Conservation (phyloP, 2,797 vertebrate genomes). For the Sebastes minor region DNA sequence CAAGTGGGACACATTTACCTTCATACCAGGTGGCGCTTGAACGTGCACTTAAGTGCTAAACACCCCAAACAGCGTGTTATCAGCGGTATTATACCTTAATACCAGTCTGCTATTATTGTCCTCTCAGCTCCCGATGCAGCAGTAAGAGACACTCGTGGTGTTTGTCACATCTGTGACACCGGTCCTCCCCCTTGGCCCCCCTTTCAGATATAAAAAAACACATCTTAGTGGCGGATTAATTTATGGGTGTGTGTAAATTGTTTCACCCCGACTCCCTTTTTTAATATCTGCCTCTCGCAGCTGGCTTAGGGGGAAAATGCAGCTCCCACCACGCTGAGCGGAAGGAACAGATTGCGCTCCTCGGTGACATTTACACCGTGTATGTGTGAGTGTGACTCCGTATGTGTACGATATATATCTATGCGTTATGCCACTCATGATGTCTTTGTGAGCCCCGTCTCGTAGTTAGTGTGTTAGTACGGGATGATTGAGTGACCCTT, state of each 20-base stretch:
- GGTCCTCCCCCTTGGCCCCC: neutral
- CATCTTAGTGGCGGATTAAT: slow-evolving; percentile 23
- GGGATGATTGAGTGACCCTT: neutral
- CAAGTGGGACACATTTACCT: neutral
- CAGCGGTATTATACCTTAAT: neutral
- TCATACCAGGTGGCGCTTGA: neutral
- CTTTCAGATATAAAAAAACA: slow-evolving; percentile 24
- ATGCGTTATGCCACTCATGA: neutral
- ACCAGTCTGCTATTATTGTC: neutral
- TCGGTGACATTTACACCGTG: slow-evolving; percentile 49
- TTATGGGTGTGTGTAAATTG: slow-evolving; percentile 31
- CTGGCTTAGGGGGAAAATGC: slow-evolving; percentile 20
- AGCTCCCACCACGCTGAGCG: neutral
- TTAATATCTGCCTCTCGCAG: slow-evolving; percentile 43
- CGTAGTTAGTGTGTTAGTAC: neutral
- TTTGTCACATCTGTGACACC: neutral
- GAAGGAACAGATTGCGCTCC: slow-evolving; percentile 43
- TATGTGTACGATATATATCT: neutral
- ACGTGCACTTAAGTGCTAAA: neutral
- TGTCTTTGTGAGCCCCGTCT: neutral
- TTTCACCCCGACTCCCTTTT: slow-evolving; percentile 29
- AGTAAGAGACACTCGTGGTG: neutral
- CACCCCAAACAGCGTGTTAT: neutral
- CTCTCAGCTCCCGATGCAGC: neutral
- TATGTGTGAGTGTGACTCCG: neutral